A percentile compares a stretch with the other conserved stretches of the same genome.
Conservation (phyloP, 2,888 invertebrate species). For the Tachystola acroxantha region DNA sequence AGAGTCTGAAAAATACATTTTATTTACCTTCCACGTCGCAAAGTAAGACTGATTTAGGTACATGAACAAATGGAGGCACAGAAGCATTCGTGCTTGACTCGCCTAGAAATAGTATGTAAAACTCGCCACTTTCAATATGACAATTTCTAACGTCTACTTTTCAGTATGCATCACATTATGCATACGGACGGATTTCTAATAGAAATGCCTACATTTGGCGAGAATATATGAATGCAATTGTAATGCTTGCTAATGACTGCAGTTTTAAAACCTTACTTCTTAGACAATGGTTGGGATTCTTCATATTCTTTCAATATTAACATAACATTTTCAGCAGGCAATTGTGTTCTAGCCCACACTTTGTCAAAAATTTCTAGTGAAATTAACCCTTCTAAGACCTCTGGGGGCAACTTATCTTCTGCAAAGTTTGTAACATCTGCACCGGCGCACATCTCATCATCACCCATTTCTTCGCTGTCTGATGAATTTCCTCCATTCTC, state of each 20-base stretch:
- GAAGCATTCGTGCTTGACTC: too few species aligned
- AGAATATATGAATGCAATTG: too few species aligned
- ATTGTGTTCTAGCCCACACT: constrained; percentile 72
- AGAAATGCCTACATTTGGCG: too few species aligned
- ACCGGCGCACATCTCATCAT: constrained; percentile 63
- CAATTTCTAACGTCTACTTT: too few species aligned
- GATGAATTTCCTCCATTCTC: constrained; percentile 46
- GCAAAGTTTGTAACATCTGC: constrained; percentile 46
- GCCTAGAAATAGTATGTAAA: too few species aligned
- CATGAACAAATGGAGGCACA: too few species aligned
- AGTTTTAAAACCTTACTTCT: constrained; percentile 47
- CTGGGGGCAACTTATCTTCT: constrained; percentile 73
- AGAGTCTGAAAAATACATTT: constrained; percentile 43
- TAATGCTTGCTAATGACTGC: too few species aligned
- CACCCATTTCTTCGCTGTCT: constrained; percentile 51
- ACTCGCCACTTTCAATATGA: too few species aligned
- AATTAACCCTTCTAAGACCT: constrained; percentile 80
- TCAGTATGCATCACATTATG: too few species aligned
- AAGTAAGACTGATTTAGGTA: too few species aligned
- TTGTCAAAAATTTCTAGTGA: constrained; percentile 79
- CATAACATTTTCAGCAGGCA: constrained; percentile 75
- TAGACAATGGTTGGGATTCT: constrained; percentile 61
- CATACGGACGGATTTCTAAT: too few species aligned
- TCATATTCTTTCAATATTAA: constrained; percentile 72
- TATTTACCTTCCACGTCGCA: not conserved